Evolutionary conservation across 1,140 invertebrate genomes (phyloP).

Genomic region (Elymnias hypermnestra): DNA sequence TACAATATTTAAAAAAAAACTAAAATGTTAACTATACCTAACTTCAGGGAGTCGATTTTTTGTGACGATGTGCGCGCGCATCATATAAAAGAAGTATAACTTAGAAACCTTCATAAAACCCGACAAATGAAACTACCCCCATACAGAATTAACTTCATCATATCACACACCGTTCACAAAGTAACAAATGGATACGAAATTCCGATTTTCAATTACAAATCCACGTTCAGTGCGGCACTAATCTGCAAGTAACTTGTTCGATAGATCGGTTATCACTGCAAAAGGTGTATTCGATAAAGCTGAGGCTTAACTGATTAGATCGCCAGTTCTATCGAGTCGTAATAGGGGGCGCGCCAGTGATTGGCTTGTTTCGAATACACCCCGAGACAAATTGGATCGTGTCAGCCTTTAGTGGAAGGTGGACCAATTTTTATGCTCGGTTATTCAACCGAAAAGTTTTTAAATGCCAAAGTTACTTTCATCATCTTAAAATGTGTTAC

Average conservation of each 20-base stretch:
- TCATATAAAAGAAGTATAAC: too few relatives aligned
- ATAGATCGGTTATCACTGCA: constrained; percentile 40
- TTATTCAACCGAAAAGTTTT: not conserved
- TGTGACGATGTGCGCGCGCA: too few relatives aligned
- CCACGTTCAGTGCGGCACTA: constrained; percentile 10
- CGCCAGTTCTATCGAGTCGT: constrained; percentile 38
- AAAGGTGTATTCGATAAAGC: constrained; percentile 52
- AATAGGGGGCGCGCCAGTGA: constrained; percentile 41
- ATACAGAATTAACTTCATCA: constrained; percentile 11
- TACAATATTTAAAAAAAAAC: too few relatives aligned
- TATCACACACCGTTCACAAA: not conserved
- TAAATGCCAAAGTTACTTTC: too few relatives aligned
- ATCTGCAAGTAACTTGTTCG: constrained; percentile 26
- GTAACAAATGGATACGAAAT: constrained; percentile 4
- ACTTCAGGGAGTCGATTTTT: too few relatives aligned
- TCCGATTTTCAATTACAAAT: constrained; percentile 21
- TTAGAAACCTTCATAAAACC: too few relatives aligned
- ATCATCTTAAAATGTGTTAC: too few relatives aligned
- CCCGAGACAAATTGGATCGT: constrained; percentile 55
- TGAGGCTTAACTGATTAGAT: constrained; percentile 49
- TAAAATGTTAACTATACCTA: too few relatives aligned
- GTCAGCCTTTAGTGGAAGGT: constrained; percentile 39
- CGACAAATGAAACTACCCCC: too few relatives aligned
- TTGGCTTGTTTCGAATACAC: constrained; percentile 55
- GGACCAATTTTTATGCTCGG: constrained; percentile 22